Conservation (phyloP, 2,113 vertebrate genomes). For the Chelonoidis abingdonii region DNA sequence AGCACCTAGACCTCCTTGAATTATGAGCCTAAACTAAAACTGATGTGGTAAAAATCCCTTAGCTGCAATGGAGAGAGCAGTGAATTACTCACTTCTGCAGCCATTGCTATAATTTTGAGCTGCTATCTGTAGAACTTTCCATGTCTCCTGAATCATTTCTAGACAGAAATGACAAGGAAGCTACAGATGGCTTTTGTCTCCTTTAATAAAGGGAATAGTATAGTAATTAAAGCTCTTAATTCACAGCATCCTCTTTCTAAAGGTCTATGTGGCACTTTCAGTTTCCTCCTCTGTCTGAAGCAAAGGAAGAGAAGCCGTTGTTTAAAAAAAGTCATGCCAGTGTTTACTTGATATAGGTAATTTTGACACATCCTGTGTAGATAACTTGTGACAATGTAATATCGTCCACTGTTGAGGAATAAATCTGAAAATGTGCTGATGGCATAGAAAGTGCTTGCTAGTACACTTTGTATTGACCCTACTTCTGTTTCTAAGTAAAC, state of each 20-base stretch:
- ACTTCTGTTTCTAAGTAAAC: neutral
- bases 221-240: neutral
- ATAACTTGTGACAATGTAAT: neutral
- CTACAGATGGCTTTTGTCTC: neutral
- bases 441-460: conserved; percentile 45
- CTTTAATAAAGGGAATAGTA: neutral
- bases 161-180: conserved; percentile 17
- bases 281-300: neutral
- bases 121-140: neutral
- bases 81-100: neutral
- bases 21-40: neutral
- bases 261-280: neutral
- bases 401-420: neutral
- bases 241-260: neutral
- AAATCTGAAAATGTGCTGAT: conserved; percentile 48
- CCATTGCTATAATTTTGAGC: neutral
- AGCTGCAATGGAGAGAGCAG: neutral
- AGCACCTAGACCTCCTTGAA: neutral
- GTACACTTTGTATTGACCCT: conserved; percentile 31
- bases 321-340: neutral
- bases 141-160: conserved; percentile 24
- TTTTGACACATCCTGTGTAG: neutral
- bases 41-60: neutral
- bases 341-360: neutral
- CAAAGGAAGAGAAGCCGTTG: neutral